A percentile compares a stretch with the other conserved stretches of the same genome.
phyloP scores from a whole-genome alignment of 2,797 vertebrate genomes.

The Leucoraja ocellata region DNA sequence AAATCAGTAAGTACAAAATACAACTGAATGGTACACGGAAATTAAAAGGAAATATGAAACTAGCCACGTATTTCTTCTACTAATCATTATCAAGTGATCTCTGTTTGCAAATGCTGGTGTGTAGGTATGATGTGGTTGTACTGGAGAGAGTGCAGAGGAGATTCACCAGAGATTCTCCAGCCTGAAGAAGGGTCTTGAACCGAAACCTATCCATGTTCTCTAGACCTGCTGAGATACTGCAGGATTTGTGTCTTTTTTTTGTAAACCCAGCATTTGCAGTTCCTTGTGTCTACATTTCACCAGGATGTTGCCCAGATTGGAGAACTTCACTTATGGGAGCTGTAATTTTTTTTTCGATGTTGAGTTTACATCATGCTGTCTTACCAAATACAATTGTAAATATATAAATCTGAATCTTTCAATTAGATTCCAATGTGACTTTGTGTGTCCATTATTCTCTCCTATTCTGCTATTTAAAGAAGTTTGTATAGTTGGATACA shows the following conservation, averaged over 20 bases:
- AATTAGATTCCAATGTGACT: conserved; percentile 4
- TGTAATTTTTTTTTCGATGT: not conserved
- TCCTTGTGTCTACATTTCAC: too few species aligned
- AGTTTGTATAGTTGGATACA: not conserved
- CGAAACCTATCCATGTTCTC: too few species aligned
- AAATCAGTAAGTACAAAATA: conserved; percentile 11
- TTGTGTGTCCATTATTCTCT: not conserved
- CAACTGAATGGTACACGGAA: not conserved
- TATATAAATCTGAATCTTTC: not conserved
- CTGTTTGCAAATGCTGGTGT: not conserved
- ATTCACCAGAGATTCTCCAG: too few species aligned
- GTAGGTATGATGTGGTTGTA: not conserved
- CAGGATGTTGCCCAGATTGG: too few species aligned
- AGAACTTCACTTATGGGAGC: too few species aligned
- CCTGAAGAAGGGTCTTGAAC: too few species aligned
- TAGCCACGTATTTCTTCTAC: not conserved
- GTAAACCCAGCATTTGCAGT: too few species aligned
- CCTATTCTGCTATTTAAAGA: not conserved
- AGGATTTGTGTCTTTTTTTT: too few species aligned
- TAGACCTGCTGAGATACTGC: too few species aligned
- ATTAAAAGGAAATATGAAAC: not conserved
- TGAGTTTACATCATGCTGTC: not conserved
- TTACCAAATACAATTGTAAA: not conserved
- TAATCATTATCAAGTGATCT: not conserved
- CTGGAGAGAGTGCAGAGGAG: too few species aligned